Conservation (phyloP, 2,797 vertebrate genomes). For the Malurus leucopterus region DNA sequence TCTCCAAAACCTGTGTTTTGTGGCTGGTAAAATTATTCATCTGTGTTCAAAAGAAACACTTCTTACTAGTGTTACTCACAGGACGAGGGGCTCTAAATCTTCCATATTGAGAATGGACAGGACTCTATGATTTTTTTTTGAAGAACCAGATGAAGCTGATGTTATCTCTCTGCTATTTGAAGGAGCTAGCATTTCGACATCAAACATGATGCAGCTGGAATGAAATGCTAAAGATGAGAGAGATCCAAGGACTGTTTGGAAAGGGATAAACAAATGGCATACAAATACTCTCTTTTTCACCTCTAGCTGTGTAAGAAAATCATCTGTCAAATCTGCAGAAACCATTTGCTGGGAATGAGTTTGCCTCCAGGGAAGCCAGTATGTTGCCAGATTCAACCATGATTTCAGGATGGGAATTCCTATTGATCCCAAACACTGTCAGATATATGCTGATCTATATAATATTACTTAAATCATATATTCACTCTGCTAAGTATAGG, state of each 20-base stretch:
- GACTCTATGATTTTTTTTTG: not conserved
- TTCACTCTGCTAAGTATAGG: not conserved
- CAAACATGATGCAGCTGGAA: not conserved
- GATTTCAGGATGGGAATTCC: not conserved
- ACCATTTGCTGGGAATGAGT: not conserved
- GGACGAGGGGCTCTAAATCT: not conserved
- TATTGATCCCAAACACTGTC: not conserved
- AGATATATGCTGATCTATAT: not conserved
- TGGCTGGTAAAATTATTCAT: not conserved
- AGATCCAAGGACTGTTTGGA: not conserved
- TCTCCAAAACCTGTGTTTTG: not conserved
- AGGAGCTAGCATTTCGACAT: not conserved
- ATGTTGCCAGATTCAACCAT: not conserved
- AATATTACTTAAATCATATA: not conserved
- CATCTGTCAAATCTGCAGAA: not conserved
- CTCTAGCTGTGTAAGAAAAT: not conserved
- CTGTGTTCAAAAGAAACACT: not conserved
- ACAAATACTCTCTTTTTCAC: not conserved
- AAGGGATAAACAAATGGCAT: not conserved
- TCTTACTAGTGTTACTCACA: not conserved
- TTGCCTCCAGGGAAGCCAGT: not conserved
- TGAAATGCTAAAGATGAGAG: not conserved
- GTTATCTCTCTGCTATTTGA: not conserved
- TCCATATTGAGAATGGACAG: not conserved
- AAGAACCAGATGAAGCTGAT: not conserved